phyloP scores from a whole-genome alignment of 1,140 invertebrate species.

The Drusus annulatus region DNA sequence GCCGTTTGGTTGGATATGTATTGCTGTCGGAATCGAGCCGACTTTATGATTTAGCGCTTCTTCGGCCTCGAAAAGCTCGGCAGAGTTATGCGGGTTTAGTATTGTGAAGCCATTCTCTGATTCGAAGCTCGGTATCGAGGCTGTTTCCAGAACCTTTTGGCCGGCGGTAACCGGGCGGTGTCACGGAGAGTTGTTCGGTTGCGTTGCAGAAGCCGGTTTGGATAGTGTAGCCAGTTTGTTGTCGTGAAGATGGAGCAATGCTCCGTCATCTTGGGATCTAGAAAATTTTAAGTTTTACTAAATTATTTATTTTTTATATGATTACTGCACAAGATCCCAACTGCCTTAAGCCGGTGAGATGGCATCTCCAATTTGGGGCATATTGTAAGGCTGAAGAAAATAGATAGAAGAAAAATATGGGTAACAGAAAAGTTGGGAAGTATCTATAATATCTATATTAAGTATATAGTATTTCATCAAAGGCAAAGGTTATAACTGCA shows the following conservation, averaged over 20 bases:
- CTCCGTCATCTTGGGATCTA: slow-evolving; percentile 34
- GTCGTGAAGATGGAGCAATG: slow-evolving; percentile 57
- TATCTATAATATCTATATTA: too few relatives aligned
- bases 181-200: slow-evolving; percentile 51
- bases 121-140: slow-evolving; percentile 49
- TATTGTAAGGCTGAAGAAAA: too few relatives aligned
- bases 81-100: slow-evolving; percentile 39
- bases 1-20: slow-evolving; percentile 58
- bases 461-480: too few relatives aligned
- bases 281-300: not conserved
- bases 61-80: slow-evolving; percentile 52
- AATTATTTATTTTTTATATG: not conserved
- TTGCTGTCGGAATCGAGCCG: not conserved
- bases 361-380: too few relatives aligned
- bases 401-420: too few relatives aligned
- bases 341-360: too few relatives aligned
- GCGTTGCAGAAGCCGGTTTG: slow-evolving; percentile 60
- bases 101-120: slow-evolving; percentile 56
- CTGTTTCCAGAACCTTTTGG: not conserved
- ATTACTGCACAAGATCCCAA: too few relatives aligned
- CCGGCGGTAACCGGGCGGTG: slow-evolving; percentile 18
- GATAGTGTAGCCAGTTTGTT: slow-evolving; percentile 64
- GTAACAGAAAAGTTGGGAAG: too few relatives aligned
- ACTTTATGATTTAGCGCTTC: slow-evolving; percentile 53
- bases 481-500: too few relatives aligned